Evolutionary conservation across 2,797 vertebrate genomes (phyloP).

Genomic region (Cynopterus sphinx): DNA sequence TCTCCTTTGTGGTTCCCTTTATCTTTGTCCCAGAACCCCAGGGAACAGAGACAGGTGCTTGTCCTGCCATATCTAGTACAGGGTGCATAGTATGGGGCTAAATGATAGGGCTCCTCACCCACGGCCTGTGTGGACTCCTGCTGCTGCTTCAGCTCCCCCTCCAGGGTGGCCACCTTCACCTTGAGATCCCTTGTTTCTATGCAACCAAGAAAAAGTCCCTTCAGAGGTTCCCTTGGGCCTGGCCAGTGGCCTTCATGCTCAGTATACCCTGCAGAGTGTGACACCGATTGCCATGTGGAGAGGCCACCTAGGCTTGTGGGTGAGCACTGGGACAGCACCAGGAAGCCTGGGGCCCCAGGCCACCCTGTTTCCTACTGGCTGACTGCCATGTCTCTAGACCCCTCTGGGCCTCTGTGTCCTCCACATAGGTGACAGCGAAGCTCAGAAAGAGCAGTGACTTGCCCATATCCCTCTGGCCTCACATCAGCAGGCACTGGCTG

Average conservation of each 20-base stretch:
- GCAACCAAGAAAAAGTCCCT: not conserved
- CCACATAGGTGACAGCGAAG: not conserved
- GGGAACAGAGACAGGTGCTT: not conserved
- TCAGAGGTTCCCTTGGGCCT: not conserved
- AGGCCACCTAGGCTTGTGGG: not conserved
- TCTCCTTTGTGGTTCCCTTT: not conserved
- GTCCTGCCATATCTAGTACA: fast-evolving
- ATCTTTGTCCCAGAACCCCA: not conserved
- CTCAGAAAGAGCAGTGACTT: not conserved
- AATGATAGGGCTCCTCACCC: conserved; percentile 85
- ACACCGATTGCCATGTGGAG: not conserved
- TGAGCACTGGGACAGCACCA: too few species aligned
- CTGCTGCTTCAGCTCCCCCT: conserved; percentile 84
- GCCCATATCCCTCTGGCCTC: not conserved
- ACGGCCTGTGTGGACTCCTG: conserved; percentile 83
- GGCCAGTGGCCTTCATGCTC: not conserved
- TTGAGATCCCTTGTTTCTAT: conserved; percentile 82
- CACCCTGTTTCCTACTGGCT: not conserved
- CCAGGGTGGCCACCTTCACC: conserved; percentile 78
- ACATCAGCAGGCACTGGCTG: fast-evolving
- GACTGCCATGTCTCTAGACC: not conserved
- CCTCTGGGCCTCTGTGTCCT: not conserved
- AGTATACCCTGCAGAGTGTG: not conserved
- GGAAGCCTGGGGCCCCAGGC: not conserved
- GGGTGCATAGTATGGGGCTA: fast-evolving